Percentiles rank a stretch among this genome's conserved stretches.
These are phyloP conservation scores for Urocyon cinereoargenteus DNA, from an alignment of 2,797 vertebrate species.

Conservation along the genomic window DNA sequence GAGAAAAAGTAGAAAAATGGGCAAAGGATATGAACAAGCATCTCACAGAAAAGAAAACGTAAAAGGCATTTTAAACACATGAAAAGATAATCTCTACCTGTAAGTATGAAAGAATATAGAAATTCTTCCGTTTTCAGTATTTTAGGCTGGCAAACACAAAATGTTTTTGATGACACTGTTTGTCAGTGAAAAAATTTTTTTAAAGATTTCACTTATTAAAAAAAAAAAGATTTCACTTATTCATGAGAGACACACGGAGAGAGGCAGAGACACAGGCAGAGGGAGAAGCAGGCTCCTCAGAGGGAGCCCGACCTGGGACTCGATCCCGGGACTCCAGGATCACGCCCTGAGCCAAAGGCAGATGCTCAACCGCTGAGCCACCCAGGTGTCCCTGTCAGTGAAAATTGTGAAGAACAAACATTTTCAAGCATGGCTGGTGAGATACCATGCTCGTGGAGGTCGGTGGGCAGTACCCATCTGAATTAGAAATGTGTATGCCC, in stretches of 20 bases:
- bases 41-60: background rate
- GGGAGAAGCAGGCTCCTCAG: too few relatives aligned
- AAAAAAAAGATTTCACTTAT: too few relatives aligned
- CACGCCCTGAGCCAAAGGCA: too few relatives aligned
- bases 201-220: too few relatives aligned
- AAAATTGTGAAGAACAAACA: too few relatives aligned
- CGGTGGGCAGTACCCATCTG: background rate
- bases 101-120: background rate
- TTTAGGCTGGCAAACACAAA: background rate
- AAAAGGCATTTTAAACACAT: background rate
- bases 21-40: background rate
- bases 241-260: too few relatives aligned
- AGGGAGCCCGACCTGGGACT: too few relatives aligned
- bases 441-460: background rate
- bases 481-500: background rate
- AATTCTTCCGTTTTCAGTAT: background rate
- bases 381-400: too few relatives aligned
- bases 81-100: background rate
- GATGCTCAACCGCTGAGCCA: too few relatives aligned
- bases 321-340: too few relatives aligned
- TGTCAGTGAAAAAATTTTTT: background rate
- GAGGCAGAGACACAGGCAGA: too few relatives aligned
- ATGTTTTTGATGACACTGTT: background rate
- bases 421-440: background rate
- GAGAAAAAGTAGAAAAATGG: background rate